Percentiles rank a stretch among this genome's conserved stretches.
phyloP scores from a whole-genome alignment of 2,113 vertebrate genomes.

The Pampusana beccarii region DNA sequence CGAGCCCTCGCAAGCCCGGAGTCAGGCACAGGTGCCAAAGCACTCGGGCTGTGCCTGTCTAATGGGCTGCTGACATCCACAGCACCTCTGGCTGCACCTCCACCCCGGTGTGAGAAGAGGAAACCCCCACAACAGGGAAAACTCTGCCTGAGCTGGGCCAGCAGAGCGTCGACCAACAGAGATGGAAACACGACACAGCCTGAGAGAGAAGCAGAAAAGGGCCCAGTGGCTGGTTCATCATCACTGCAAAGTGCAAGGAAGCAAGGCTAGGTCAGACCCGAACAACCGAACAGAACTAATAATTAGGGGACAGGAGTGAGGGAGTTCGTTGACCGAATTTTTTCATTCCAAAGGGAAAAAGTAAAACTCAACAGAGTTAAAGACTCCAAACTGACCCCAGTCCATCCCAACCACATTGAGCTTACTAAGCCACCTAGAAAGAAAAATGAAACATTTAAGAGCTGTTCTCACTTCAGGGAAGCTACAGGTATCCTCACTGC shows the following conservation, averaged over 20 bases:
- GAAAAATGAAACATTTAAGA: neutral
- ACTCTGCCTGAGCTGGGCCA: neutral
- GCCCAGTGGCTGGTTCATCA: neutral
- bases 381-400: neutral
- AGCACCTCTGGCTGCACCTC: neutral
- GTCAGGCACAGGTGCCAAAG: neutral
- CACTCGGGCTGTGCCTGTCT: neutral
- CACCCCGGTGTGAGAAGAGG: neutral
- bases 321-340: neutral
- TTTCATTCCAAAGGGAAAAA: neutral
- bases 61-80: neutral
- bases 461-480: neutral
- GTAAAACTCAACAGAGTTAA: neutral
- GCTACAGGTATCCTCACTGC: neutral
- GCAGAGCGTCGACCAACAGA: neutral
- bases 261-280: neutral
- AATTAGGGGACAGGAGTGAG: neutral
- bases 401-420: neutral
- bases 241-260: neutral
- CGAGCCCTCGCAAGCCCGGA: neutral
- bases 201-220: neutral
- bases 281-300: neutral
- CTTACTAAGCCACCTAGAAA: neutral
- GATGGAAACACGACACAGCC: too few relatives aligned
- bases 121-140: neutral